Evolutionary conservation across 2,888 invertebrate genomes (phyloP).

Genomic region (Cosmia pyralina): DNA sequence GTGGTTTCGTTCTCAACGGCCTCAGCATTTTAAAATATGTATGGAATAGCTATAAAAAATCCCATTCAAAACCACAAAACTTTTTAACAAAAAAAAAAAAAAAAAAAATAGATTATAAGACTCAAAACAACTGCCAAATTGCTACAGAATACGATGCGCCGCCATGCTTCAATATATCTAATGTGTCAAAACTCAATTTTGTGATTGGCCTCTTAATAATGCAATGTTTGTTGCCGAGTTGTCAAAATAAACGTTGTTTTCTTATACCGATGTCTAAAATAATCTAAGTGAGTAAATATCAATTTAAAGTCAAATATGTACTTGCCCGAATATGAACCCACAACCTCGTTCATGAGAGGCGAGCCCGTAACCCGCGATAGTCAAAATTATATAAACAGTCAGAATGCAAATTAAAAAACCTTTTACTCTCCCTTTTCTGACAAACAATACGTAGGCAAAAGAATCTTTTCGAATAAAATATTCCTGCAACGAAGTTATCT

Average conservation of each 20-base stretch:
- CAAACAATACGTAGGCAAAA: slow-evolving; percentile 1
- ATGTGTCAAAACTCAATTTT: too few species aligned
- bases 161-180: too few species aligned
- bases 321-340: neutral
- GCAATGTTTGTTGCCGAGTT: neutral
- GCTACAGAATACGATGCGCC: too few species aligned
- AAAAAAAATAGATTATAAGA: too few species aligned
- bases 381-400: neutral
- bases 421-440: neutral
- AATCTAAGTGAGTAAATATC: neutral
- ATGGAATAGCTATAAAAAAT: too few species aligned
- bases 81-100: too few species aligned
- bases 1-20: too few species aligned
- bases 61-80: too few species aligned
- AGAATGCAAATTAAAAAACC: neutral
- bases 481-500: slow-evolving; percentile 27
- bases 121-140: too few species aligned
- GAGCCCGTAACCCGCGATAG: neutral
- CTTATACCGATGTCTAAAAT: neutral
- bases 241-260: neutral
- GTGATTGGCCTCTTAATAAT: neutral
- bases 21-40: too few species aligned
- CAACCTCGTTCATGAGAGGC: neutral
- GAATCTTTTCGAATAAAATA: slow-evolving; percentile 9
- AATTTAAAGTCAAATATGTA: neutral